Evolutionary conservation across 2,888 invertebrate genomes (phyloP).

Genomic region (Pegoplata infirma): DNA sequence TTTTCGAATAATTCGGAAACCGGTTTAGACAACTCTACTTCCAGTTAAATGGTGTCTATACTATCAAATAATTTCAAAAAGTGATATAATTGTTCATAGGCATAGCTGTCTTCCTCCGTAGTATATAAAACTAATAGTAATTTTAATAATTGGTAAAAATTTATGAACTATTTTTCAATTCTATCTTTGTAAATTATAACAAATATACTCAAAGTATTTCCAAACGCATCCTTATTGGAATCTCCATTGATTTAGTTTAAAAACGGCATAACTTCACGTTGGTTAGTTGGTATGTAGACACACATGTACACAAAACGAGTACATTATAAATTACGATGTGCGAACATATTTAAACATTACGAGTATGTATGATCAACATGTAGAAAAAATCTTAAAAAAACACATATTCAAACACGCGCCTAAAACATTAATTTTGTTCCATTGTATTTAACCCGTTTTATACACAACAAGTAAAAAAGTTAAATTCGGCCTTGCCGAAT

Average conservation of each 20-base stretch:
- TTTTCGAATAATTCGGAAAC: too few relatives aligned
- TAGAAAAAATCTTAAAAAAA: constrained; percentile 28
- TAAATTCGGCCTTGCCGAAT: too few relatives aligned
- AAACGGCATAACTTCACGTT: neutral
- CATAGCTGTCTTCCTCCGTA: too few relatives aligned
- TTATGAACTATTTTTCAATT: constrained; percentile 70
- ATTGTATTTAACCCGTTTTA: neutral
- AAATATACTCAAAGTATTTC: too few relatives aligned
- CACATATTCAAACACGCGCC: constrained; percentile 21
- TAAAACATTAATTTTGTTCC: constrained; percentile 22
- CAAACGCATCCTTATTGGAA: constrained; percentile 16
- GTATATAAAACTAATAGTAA: constrained; percentile 56
- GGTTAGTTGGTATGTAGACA: neutral
- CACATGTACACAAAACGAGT: neutral
- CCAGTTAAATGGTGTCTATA: too few relatives aligned
- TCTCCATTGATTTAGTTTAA: constrained; percentile 1
- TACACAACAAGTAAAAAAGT: too few relatives aligned
- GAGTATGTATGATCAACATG: constrained; percentile 38
- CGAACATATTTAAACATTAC: constrained; percentile 66
- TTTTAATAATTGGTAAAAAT: constrained; percentile 74
- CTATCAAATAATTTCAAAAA: constrained; percentile 29
- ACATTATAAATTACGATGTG: constrained; percentile 68
- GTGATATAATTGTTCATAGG: constrained; percentile 35
- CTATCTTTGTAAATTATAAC: constrained; percentile 18
- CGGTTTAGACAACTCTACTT: neutral